phyloP scores from a whole-genome alignment of 2,113 vertebrate species.

The Hippoglossus stenolepis region DNA sequence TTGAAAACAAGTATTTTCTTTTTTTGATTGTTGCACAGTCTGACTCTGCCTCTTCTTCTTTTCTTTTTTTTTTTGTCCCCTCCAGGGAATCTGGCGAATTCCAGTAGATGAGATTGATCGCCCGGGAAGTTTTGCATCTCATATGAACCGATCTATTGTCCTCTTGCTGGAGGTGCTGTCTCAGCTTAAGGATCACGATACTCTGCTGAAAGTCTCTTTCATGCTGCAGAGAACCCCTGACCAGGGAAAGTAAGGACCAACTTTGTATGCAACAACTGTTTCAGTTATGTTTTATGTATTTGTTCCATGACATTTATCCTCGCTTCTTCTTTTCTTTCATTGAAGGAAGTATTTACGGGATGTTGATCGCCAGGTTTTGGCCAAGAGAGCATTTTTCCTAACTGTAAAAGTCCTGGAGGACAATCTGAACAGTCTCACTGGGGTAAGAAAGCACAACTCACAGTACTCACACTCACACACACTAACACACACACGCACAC shows the following conservation, averaged over 20 bases:
- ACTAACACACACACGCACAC: not conserved
- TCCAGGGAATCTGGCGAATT: conserved; percentile 98
- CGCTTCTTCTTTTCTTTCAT: conserved; percentile 21
- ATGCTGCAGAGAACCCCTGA: conserved; percentile 99
- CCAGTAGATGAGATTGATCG: conserved; percentile 99
- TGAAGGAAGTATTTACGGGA: conserved; percentile 96
- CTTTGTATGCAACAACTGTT: not conserved
- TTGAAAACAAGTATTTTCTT: not conserved
- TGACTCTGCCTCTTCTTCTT: not conserved
- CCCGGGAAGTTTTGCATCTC: conserved; percentile 97
- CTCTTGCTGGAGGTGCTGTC: conserved; percentile 93
- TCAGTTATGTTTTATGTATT: conserved; percentile 12
- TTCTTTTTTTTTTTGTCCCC: not conserved
- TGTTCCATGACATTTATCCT: conserved; percentile 23
- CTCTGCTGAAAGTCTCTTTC: conserved; percentile 94
- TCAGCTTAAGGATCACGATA: conserved; percentile 94
- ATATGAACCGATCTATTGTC: conserved; percentile 99
- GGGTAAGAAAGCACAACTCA: conserved; percentile 81
- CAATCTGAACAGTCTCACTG: conserved; percentile 91
- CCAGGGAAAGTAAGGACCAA: conserved; percentile 96
- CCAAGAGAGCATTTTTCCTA: conserved; percentile 94
- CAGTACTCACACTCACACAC: not conserved
- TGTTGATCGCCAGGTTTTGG: conserved; percentile 98
- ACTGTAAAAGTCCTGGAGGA: conserved; percentile 98
- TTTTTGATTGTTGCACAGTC: not conserved